Conservation (phyloP, 2,113 vertebrate species). For the Tenrec ecaudatus region DNA sequence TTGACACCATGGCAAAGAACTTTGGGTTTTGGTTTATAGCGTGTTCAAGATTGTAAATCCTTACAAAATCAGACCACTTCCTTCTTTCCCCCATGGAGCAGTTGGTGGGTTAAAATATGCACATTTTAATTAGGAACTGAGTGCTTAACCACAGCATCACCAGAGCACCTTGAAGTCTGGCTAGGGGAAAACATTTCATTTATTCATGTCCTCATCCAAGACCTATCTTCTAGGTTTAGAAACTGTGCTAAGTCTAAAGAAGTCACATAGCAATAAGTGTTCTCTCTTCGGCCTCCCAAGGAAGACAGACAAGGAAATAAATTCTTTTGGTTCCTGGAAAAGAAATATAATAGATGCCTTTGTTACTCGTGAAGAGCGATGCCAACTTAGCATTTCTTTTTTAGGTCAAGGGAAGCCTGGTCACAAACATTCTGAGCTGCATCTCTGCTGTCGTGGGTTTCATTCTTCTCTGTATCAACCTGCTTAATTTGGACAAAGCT, state of each 20-base stretch:
- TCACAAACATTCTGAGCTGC: constrained; percentile 1
- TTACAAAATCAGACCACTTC: not conserved
- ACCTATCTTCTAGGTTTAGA: not conserved
- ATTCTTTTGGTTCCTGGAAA: not conserved
- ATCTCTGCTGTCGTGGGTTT: constrained; percentile 6
- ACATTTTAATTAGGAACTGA: not conserved
- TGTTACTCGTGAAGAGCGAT: not conserved
- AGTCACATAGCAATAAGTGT: no score
- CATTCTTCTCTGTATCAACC: constrained; percentile 12
- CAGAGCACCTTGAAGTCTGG: no score
- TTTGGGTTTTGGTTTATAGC: no score
- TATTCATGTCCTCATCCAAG: not conserved
- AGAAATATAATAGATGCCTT: not conserved
- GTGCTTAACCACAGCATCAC: not conserved
- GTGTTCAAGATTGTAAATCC: not conserved
- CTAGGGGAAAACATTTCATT: not conserved
- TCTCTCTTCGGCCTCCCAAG: not conserved
- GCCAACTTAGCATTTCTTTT: not conserved
- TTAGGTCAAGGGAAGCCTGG: constrained; percentile 39
- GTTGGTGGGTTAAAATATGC: not conserved
- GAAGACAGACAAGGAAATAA: not conserved
- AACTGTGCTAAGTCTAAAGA: not conserved
- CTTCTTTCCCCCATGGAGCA: not conserved
- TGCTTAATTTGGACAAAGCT: constrained; percentile 20
- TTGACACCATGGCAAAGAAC: no score